Conservation (phyloP, 2,888 invertebrate species). For the Alviniconcha strummeri region DNA sequence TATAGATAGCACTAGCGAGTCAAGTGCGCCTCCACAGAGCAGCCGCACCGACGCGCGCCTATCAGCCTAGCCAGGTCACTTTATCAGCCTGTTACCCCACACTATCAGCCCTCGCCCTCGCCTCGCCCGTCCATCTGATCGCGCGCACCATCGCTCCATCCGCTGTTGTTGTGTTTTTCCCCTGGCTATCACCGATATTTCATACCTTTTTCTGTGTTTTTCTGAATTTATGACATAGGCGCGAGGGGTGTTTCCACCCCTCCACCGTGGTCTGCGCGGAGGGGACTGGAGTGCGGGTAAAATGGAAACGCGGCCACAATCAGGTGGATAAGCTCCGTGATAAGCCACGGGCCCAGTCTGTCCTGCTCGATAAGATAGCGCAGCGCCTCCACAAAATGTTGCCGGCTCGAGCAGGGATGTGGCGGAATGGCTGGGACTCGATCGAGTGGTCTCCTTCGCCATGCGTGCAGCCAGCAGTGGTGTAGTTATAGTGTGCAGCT, state of each 20-base stretch:
- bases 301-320: constrained; percentile 33
- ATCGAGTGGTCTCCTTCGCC: no score
- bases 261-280: not conserved
- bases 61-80: not conserved
- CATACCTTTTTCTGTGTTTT: constrained; percentile 32
- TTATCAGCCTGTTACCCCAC: constrained; percentile 30
- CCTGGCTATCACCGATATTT: constrained; percentile 10
- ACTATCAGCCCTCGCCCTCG: constrained; percentile 25
- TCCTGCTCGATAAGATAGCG: constrained; percentile 28
- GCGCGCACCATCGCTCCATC: not conserved
- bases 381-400: constrained; percentile 23
- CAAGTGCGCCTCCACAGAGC: constrained; percentile 29
- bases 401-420: not conserved
- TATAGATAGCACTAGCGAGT: constrained; percentile 28
- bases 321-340: constrained; percentile 14
- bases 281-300: constrained; percentile 12
- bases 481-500: no score
- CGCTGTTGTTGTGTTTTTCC: constrained; percentile 3
- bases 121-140: constrained; percentile 26
- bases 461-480: no score
- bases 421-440: no score
- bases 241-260: constrained; percentile 24
- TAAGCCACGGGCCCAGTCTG: constrained; percentile 23
- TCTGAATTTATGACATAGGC: constrained; percentile 33
- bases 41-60: not conserved